Conservation (phyloP, 2,113 vertebrate species). For the Heterotis niloticus region DNA sequence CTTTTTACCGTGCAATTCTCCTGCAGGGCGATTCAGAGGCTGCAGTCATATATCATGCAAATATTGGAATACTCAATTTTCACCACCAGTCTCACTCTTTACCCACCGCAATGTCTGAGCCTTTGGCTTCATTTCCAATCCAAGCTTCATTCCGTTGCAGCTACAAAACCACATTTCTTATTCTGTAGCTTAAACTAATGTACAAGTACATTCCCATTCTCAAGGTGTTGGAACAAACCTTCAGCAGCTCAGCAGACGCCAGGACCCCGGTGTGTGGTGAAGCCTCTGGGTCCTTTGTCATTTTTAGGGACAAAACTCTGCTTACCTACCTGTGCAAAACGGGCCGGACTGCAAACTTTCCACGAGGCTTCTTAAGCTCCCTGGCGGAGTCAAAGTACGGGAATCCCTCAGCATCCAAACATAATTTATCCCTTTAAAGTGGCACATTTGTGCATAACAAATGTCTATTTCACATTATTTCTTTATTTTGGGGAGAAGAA, state of each 20-base stretch:
- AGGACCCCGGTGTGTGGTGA: too few relatives aligned
- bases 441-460: too few relatives aligned
- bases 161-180: slow-evolving; percentile 11
- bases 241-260: too few relatives aligned
- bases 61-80: not conserved
- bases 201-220: too few relatives aligned
- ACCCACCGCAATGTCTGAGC: not conserved
- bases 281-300: not conserved
- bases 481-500: too few relatives aligned
- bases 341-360: not conserved
- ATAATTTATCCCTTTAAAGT: not conserved
- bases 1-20: not conserved
- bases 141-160: not conserved
- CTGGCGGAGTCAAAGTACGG: too few relatives aligned
- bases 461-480: not conserved
- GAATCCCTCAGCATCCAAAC: too few relatives aligned
- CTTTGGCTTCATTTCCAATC: slow-evolving; percentile 9
- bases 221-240: too few relatives aligned
- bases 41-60: not conserved
- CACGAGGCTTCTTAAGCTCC: too few relatives aligned
- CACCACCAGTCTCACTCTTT: not conserved
- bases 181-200: not conserved
- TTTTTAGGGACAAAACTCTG: not conserved
- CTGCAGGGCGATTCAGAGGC: not conserved
- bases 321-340: not conserved